Evolutionary conservation across 2,113 vertebrate species (phyloP).

Genomic region (Hylia prasina): DNA sequence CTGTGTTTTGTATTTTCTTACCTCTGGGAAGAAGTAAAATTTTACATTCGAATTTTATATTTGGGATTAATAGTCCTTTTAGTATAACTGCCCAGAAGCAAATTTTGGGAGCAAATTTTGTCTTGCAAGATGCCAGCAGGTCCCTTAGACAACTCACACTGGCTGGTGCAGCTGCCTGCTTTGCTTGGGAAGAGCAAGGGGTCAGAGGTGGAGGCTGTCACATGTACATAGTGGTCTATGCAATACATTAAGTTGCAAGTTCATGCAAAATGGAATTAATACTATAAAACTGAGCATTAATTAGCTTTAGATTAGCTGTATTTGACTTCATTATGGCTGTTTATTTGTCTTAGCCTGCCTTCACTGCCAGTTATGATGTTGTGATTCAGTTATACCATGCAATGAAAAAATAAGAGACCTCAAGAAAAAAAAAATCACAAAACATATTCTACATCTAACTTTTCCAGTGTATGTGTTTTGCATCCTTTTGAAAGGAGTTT

Average conservation of each 20-base stretch:
- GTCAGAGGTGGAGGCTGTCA: neutral
- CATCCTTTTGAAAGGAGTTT: neutral
- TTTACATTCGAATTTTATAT: neutral
- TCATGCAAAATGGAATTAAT: neutral
- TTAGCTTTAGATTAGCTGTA: neutral
- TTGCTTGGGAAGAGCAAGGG: neutral
- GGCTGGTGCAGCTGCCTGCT: neutral
- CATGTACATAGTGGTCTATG: neutral
- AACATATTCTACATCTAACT: neutral
- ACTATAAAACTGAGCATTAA: neutral
- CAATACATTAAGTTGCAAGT: neutral
- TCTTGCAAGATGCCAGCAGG: neutral
- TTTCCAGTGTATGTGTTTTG: neutral
- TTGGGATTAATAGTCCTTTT: neutral
- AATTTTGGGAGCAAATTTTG: neutral
- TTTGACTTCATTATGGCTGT: neutral
- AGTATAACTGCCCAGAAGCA: neutral
- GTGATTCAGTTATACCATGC: neutral
- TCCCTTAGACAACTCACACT: rapidly evolving
- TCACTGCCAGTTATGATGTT: rapidly evolving
- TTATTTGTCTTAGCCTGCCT: neutral
- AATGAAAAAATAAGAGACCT: neutral
- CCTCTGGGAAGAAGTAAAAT: neutral
- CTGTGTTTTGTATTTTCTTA: neutral
- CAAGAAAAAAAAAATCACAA: neutral